phyloP scores from a whole-genome alignment of 2,797 vertebrate genomes.

The Lacerta viridis region DNA sequence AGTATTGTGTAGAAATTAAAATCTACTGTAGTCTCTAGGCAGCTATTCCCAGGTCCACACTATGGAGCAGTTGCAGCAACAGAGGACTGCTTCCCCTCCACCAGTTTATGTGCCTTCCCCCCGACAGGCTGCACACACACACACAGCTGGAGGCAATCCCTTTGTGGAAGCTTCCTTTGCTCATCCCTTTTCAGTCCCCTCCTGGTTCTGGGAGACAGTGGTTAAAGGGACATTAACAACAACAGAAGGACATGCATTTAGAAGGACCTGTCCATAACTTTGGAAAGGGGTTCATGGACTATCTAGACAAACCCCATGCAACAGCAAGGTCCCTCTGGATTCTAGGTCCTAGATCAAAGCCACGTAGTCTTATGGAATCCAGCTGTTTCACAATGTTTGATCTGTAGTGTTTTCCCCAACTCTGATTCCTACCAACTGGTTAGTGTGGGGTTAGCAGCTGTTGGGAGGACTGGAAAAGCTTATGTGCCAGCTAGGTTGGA shows the following conservation, averaged over 20 bases:
- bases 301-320: not conserved
- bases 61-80: no score
- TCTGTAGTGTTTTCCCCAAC: not conserved
- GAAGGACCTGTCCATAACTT: not conserved
- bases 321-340: not conserved
- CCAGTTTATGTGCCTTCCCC: no score
- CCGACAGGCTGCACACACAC: no score
- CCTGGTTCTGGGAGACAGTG: no score
- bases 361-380: not conserved
- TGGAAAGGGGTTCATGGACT: not conserved
- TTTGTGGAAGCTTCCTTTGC: no score
- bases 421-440: not conserved
- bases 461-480: conserved; percentile 13
- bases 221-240: not conserved
- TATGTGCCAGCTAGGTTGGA: conserved; percentile 4
- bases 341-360: not conserved
- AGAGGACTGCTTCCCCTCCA: no score
- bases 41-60: no score
- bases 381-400: conserved; percentile 4
- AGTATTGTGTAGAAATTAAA: not conserved
- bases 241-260: not conserved
- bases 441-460: conserved; percentile 12
- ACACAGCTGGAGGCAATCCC: no score
- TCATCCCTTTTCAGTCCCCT: no score
- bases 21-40: no score